Evolutionary conservation across 53 echinoderm and acorn worm genomes (phyloP), one percentile per base, ranked within the genome.

Genomic region (Paracentrotus lividus): DNA sequence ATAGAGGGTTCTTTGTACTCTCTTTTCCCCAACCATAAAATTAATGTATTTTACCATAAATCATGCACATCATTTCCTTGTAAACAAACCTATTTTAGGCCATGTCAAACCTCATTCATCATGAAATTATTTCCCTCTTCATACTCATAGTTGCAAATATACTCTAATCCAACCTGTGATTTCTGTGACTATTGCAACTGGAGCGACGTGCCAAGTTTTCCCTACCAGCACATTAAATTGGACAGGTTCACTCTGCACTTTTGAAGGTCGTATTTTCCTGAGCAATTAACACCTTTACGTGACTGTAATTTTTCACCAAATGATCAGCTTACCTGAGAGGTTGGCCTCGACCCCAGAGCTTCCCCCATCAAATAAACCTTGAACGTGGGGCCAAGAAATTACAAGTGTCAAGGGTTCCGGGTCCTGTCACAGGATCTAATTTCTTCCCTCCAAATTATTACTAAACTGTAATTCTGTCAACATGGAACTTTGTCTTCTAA

Each of bases 351-450:
- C 81, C 81, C 9, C 14, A 2, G 81, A 24, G 45, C 26, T 81
- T 81, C 81, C 81, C 81, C 81, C 47, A 81, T 49, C 47, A 81
- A 81, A 81, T 47, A 5, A 26, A 81, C 81, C 81, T 81, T 81
- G 81, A 47, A 81, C 47, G 12, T 45, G 81, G 81, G 81, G 81
- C 49, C 49, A 49, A 45, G 81, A 81, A 81, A 45, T 81, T 47
- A 6, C 12, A 81, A 45, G 47, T 81, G 81, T 81, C 81, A 81
- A 81, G 81, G 81, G n/a, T n/a, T n/a, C n/a, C 23, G 24, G 47
- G 45, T 4, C 26, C 81, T 81, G 45, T 81, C 81, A 47, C 10
- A 81, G 26, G 38, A 3, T 47, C 77, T 77, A 9, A 81, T 47
- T 81, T 45, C 18, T 47, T 81, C n/a, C 1, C 10, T 2, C 9